Base-by-base conservation (phyloP, 2,888 invertebrate species). In the Melanargia galathea region DNA sequence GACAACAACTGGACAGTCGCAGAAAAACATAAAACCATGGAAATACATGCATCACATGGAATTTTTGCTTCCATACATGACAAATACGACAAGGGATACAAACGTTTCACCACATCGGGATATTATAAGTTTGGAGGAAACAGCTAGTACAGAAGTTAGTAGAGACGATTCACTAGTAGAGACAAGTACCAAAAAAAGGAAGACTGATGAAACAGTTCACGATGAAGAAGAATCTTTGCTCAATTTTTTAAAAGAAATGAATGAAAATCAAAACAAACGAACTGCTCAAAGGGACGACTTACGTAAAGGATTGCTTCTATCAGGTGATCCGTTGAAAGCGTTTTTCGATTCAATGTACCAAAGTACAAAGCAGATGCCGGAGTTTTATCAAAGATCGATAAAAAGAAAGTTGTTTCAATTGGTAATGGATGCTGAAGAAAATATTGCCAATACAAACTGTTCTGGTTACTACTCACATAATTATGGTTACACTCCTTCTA, bases 361-460 rank as follows among this genome's bases (percentile, higher is more conserved):
- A 4, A 40, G 40, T n/a, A 40, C 16, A 40, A 40, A 40, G 16
- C 40, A 40, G n/a, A 40, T 40, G 40, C 40, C 40, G 40, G 40
- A 40, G 40, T 40, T 6, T 40, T 40, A 40, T 40, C 16, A 40
- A 16, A 40, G 40, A 40, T n/a, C 40, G 16, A 40, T 40, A 40
- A 40, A 40, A 16, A 40, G n/a, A 16, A n/a, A 40, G 6, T 16
- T 40, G 16, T 40, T 40, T 16, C 16, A 16, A 40, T 16, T 7
- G n/a, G 40, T 40, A 40, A 40, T 40, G 40, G 16, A 40, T 16
- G 40, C 40, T 40, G 40, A 40, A 16, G 40, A 40, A 5, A 40
- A 40, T 40, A 40, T 40, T 40, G 40, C 40, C n/a, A 40, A 40
- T 16, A 40, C 40, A 26, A 26, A 26, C 24, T 26, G 5, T 26